Base-by-base conservation (phyloP, 1,140 invertebrate species). In the Drosophila pallidifrons region DNA sequence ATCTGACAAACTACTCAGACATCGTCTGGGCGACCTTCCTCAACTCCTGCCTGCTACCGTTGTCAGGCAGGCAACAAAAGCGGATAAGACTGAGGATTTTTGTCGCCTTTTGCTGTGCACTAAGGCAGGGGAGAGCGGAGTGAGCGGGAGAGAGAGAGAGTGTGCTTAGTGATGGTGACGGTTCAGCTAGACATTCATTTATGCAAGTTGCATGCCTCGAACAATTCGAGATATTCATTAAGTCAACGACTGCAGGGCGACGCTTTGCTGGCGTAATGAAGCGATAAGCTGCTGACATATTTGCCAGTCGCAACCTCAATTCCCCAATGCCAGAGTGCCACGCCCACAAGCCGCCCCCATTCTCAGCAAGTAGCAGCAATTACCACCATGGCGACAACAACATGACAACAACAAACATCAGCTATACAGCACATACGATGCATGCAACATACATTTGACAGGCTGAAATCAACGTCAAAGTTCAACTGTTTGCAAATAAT, bases 401-500 rank as follows among this genome's bases (percentile, higher is more conserved):
- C 45, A 67, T 35, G 10, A 54, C 61, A 63, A 63, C 43, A 55
- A 66, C 51, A 25, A 38, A 35, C 43, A 57, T 47, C 38, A 47
- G 43, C 52, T 28, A 13, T 20, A 54, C 61, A 25, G 20, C 20
- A 82, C 65, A 57, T 43, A 51, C 20, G 20, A 25, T 75, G 71
- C 65, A 72, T 41, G 43, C 20, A 25, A 25, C 20, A 25, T 25
- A 25, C 20, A 25, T 73, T 61, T 83, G 64, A 74, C 81, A 83
- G 82, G 81, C 81, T 45, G 67, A 79, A 83, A 79, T 83, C 81
- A 83, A 83, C 76, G 81, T 77, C 72, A 79, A 77, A 83, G 81
- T 83, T 83, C 81, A 83, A 83, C 81, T 83, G 81, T 83, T 83
- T 83, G 81, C 81, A 83, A 83, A 83, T 83, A 83, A 83, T 83